A percentile compares a stretch with the other conserved stretches of the same genome.
These are phyloP conservation scores for Tinea semifulvella DNA, from an alignment of 2,888 invertebrate species.

Conservation along the genomic window DNA sequence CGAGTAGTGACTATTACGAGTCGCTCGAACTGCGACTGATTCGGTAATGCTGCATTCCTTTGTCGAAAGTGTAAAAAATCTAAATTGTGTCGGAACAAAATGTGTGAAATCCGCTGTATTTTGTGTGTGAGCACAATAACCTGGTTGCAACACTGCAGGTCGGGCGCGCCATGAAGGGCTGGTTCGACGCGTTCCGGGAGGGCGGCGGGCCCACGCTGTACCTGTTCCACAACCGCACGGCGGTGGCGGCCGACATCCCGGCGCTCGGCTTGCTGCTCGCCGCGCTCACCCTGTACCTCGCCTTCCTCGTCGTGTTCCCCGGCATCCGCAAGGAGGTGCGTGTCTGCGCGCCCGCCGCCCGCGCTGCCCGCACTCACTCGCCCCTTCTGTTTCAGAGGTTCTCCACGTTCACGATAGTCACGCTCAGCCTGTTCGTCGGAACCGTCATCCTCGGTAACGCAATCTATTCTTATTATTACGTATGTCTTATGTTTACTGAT, in stretches of 20 bases:
- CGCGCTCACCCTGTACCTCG: conserved; percentile 90
- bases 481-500: no score
- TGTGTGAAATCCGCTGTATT: conserved; percentile 1
- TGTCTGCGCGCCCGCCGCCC: not conserved
- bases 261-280: conserved; percentile 86
- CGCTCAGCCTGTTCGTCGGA: conserved; percentile 91
- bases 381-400: conserved; percentile 75
- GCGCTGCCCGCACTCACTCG: not conserved
- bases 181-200: conserved; percentile 97
- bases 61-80: conserved; percentile 5
- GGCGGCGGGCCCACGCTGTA: conserved; percentile 97
- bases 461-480: conserved; percentile 20
- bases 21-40: no score
- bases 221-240: conserved; percentile 92
- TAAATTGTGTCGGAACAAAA: not conserved
- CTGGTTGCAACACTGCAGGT: conserved; percentile 32
- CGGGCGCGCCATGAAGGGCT: conserved; percentile 84
- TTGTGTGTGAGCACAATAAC: no score
- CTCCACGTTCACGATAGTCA: conserved; percentile 91
- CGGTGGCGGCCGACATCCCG: conserved; percentile 93
- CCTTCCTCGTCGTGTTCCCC: conserved; percentile 95
- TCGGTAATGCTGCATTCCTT: no score
- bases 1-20: no score
- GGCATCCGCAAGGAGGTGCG: conserved; percentile 93
- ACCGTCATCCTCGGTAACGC: conserved; percentile 93